Percentiles rank a stretch among this genome's conserved stretches.
Evolutionary conservation across 2,888 invertebrate genomes (phyloP).

Genomic region (Temnothorax ravouxi): DNA sequence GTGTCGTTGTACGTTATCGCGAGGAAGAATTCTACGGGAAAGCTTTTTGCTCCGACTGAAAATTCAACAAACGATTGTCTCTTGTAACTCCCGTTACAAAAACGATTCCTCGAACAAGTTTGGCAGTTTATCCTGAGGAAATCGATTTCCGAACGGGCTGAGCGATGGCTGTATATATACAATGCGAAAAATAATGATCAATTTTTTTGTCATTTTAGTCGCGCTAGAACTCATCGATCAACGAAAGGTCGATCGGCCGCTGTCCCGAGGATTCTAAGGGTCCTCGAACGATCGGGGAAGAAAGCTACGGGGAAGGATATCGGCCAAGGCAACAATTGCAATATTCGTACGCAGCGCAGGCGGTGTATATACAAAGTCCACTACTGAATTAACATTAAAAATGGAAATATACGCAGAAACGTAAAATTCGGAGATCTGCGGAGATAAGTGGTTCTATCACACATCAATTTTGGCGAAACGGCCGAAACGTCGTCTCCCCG

Average conservation of each 20-base stretch:
- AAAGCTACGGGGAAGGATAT: conserved; percentile 43
- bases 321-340: conserved; percentile 61
- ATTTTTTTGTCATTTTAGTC: neutral
- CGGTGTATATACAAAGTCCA: conserved; percentile 71
- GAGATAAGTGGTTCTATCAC: conserved; percentile 59
- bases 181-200: neutral
- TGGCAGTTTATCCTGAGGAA: conserved; percentile 15
- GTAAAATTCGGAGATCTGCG: conserved; percentile 68
- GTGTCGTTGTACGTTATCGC: neutral
- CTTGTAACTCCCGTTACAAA: neutral
- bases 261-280: neutral
- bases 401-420: conserved; percentile 69
- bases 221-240: neutral
- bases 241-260: neutral
- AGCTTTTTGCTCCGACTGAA: neutral
- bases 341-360: conserved; percentile 69
- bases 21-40: neutral
- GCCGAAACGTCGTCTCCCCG: neutral
- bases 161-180: conserved; percentile 28
- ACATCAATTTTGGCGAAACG: conserved; percentile 54
- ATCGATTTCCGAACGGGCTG: neutral
- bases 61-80: neutral
- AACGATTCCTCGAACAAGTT: neutral
- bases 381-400: conserved; percentile 61
- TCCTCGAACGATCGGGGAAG: conserved; percentile 48